Conservation (phyloP, 2,888 invertebrate species). For the Selenia dentaria region DNA sequence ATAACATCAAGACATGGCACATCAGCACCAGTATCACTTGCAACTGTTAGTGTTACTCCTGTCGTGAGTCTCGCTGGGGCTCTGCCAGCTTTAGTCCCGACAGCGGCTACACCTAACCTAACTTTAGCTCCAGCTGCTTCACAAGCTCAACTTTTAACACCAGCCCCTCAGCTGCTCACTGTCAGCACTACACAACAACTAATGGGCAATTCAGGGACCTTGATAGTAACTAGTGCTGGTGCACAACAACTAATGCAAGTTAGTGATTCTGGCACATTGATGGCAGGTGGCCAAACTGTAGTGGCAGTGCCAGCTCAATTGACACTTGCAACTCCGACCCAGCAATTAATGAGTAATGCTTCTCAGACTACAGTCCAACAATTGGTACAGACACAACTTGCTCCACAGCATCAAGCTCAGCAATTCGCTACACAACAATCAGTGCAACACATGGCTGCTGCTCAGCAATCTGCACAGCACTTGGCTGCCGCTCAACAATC, state of each 20-base stretch:
- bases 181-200: constrained; percentile 79
- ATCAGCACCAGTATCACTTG: constrained; percentile 75
- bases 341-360: constrained; percentile 70
- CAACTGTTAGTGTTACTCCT: constrained; percentile 78
- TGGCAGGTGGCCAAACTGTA: constrained; percentile 78
- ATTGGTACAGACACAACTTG: constrained; percentile 69
- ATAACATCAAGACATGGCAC: constrained; percentile 77
- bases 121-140: constrained; percentile 74
- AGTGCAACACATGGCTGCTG: constrained; percentile 33
- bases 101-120: constrained; percentile 68
- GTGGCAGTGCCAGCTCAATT: constrained; percentile 78
- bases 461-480: constrained; percentile 48
- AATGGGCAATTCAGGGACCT: constrained; percentile 74
- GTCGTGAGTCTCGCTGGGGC: constrained; percentile 76
- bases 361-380: constrained; percentile 74
- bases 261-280: constrained; percentile 77
- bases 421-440: constrained; percentile 70
- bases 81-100: constrained; percentile 69
- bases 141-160: constrained; percentile 72
- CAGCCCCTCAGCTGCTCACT: constrained; percentile 75
- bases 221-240: constrained; percentile 79
- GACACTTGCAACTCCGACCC: constrained; percentile 67
- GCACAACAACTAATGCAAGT: constrained; percentile 81
- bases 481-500: constrained; percentile 52
- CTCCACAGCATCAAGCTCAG: constrained; percentile 66